Evolutionary conservation across 2,888 invertebrate genomes (phyloP), one percentile per base, ranked within the genome.

Genomic region (Holacanthella duospinosa): DNA sequence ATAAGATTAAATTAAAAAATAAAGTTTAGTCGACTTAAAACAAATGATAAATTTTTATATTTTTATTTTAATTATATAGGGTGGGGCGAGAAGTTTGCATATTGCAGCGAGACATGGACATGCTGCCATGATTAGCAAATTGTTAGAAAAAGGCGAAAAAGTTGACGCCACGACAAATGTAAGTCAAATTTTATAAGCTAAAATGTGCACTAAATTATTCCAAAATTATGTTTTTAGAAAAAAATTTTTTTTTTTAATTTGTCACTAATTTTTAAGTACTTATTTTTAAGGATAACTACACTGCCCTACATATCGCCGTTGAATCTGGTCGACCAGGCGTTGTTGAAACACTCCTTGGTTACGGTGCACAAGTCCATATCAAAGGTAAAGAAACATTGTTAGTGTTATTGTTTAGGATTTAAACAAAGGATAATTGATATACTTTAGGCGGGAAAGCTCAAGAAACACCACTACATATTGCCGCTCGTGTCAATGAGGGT

Each of bases 91-190:
- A 64, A 95, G 96, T 76, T 90, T 99, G 69, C 99, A 99, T 79
- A 94, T 95, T 0, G 99, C 99, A 0, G 96, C 97, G 16, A 85
- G 89, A 75, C 93, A 93, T 75, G 99, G 99, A 0, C 96, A 97
- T 76, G 93, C 94, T 3, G 93, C 94, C 29, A 96, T 97, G 75
- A 95, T 97, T 75, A 94, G 93, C 77, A 93, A 96, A 0, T 80
- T 99, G 53, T 81, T 99, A 64, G 90, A 92, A 76, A 93, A 95
- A 77, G 97, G 97, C 57, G 97, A 97, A 77, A 89, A 91, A 78
- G 96, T 97, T 1, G 94, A 96, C 77, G 89, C 93, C 54, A 88
- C 88, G 43, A 96, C 95, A 9, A 94, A 93, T 79, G 94, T 93
- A 80, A 83, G 84, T n/a, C 29, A 43, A 29, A 27, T 53, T 44